Evolutionary conservation across 2,113 vertebrate species (phyloP), one percentile per base, ranked within the genome.

Genomic region (Ictalurus punctatus): DNA sequence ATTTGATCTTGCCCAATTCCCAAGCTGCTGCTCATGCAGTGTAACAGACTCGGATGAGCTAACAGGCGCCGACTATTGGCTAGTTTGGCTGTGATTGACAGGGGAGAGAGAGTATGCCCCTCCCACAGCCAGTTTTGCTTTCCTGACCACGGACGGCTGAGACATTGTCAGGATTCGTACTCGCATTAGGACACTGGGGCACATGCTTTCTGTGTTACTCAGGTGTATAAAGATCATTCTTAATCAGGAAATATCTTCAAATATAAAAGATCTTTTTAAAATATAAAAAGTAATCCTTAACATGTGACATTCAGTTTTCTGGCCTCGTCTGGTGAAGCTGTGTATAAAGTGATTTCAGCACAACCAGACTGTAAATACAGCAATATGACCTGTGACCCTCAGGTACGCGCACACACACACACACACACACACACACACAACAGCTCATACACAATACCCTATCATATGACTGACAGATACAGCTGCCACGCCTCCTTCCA

Each of bases 271-370:
- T 69, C 23, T 61, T 58, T 58, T 58, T 17, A 17, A 21, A 59
- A 59, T 61, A 59, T 9, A 21, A 10, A 34, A 30, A 17, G 30
- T n/a, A 21, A 67, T 40, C 67, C 92, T 94, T 95, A 94, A 92
- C 95, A 91, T 52, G 13, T 34, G 30, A 34, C 7, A 48, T 87
- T 83, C 91, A 99, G 98, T 89, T 98, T 97, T 90, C 94, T 99
- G 93, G 97, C 97, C 48, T 99, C 98, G 5, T 98, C 98, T 76
- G 98, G 98, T 23, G 93, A 96, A 56, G 95, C 98, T 10, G 91
- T 99, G 34, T 99, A 99, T 93, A 98, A 98, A 96, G 96, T 99
- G 84, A 94, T 96, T 92, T 94, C 96, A 37, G 92, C 95, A 91
- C 94, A 96, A 27, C 94, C 95, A 10, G 91, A 93, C 59, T 99